A percentile compares a stretch with the other conserved stretches of the same genome.
These are phyloP conservation scores for Calidris pugnax DNA, from an alignment of 2,113 vertebrate species.

Conservation along the genomic window DNA sequence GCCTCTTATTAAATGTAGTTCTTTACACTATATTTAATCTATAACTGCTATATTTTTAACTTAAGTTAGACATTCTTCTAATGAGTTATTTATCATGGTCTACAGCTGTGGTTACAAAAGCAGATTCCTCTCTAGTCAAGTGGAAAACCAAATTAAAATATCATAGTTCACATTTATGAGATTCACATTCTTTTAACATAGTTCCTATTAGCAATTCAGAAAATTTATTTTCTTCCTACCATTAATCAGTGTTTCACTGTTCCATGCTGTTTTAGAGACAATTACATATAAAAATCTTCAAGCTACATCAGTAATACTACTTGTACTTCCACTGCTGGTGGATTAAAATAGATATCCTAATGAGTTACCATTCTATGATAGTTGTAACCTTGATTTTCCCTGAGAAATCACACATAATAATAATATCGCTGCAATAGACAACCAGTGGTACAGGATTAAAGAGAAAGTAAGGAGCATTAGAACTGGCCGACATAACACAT, in stretches of 20 bases:
- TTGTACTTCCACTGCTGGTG: not conserved
- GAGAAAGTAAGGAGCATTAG: not conserved
- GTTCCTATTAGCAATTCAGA: not conserved
- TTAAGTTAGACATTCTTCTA: not conserved
- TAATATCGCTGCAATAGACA: not conserved
- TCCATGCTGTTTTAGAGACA: not conserved
- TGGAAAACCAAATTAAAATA: constrained; percentile 36
- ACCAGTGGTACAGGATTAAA: not conserved
- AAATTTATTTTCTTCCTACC: not conserved
- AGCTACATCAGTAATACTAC: not conserved
- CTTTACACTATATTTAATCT: not conserved
- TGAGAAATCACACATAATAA: not conserved
- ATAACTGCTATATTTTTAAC: not conserved
- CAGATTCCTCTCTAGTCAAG: not conserved
- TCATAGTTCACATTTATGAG: not conserved
- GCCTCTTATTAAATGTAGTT: not conserved
- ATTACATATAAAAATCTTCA: not conserved
- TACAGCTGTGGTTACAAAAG: not conserved
- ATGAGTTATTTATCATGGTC: not conserved
- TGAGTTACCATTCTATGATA: not conserved
- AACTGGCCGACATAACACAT: not conserved
- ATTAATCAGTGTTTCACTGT: not conserved
- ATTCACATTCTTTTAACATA: not conserved
- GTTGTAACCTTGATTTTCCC: not conserved
- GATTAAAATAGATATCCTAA: not conserved